Base-by-base conservation (phyloP, 2,888 invertebrate species). In the Sesia bembeciformis region DNA sequence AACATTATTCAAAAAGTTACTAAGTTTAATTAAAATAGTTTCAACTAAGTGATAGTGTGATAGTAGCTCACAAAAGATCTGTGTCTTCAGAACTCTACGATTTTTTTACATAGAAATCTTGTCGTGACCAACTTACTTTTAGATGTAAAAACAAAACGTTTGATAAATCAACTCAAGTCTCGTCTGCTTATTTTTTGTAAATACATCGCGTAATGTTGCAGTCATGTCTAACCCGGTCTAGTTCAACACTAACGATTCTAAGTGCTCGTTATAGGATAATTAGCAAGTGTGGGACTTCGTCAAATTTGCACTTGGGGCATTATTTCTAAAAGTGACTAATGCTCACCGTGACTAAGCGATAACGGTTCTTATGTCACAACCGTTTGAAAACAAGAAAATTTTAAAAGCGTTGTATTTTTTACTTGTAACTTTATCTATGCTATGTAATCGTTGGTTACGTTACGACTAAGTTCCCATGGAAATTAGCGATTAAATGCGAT, bases 231-330 rank as follows among this genome's bases (percentile, higher is more conserved):
- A 50, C 42, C 42, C 42, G 42, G 42, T 42, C 42, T 42, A 50
- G 38, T 38, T 42, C 53, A 64, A 67, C 58, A 60, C 65, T 72
- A 79, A 80, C 69, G 63, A 72, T 72, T 66, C 71, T 76, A 81
- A 81, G 61, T 75, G 77, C 68, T 75, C 66, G 74, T 78, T 74
- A 76, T 70, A 64, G 59, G 65, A 62, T 68, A 77, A 79, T 84
- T 79, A 80, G 68, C 70, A 64, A 67, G 63, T 67, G 70, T 68
- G 72, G 70, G 76, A 74, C 75, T 67, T 60, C 59, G 64, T 63
- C 68, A 72, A 78, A 75, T 76, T 69, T 67, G 71, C 71, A 70
- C 70, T 67, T 70, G 65, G 61, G 58, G 59, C 57, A 62, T 66
- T 50, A 58, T 65, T 58, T 3, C 8, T 5, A 23, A 38, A 38